Conservation (phyloP, 1,140 invertebrate genomes). For the Oryzaephilus surinamensis region DNA sequence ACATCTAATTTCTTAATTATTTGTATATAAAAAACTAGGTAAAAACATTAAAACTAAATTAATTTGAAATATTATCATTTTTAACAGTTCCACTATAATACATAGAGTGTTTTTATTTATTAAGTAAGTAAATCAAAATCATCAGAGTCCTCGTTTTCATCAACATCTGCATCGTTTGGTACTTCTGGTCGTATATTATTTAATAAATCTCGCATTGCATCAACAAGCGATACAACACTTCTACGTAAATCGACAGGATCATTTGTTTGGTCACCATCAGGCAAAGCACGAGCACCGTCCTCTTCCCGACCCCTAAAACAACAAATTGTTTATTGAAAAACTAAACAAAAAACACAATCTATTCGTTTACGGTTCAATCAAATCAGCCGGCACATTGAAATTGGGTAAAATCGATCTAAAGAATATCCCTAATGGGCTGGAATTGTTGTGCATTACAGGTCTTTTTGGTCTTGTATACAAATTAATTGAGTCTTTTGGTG, state of each 20-base stretch:
- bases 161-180: conserved; percentile 38
- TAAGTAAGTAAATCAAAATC: no score
- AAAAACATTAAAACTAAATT: no score
- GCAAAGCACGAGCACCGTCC: conserved; percentile 28
- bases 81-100: no score
- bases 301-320: conserved; percentile 15
- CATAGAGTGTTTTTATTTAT: no score
- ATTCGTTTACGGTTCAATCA: conserved; percentile 15
- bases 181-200: conserved; percentile 48
- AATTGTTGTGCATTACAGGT: conserved; percentile 28
- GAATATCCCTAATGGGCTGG: conserved; percentile 45
- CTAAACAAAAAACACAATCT: neutral
- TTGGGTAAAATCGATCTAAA: conserved; percentile 55
- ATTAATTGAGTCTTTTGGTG: conserved; percentile 63
- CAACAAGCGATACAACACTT: conserved; percentile 53
- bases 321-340: neutral
- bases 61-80: no score
- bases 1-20: no score
- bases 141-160: conserved; percentile 36
- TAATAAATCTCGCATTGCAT: conserved; percentile 62
- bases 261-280: conserved; percentile 14
- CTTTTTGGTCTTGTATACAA: conserved; percentile 51
- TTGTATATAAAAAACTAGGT: no score
- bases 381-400: conserved; percentile 39
- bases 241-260: conserved; percentile 42